These are phyloP conservation scores for Notothenia rossii DNA, from an alignment of 2,113 vertebrate genomes.

Conservation along the genomic window DNA sequence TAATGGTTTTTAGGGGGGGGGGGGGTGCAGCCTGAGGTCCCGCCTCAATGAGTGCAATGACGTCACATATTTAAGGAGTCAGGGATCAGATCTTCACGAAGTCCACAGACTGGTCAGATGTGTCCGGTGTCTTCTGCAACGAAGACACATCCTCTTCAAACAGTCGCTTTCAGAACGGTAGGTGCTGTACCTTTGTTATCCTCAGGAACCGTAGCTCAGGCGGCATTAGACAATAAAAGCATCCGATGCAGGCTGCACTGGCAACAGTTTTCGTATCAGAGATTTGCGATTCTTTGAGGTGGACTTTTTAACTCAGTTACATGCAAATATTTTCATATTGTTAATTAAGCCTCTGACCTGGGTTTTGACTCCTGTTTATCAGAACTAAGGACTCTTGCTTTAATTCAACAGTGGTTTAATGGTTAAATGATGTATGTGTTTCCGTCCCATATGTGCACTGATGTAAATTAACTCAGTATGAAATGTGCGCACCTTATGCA, in stretches of 20 bases:
- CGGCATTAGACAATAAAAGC: neutral
- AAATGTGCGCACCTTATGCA: neutral
- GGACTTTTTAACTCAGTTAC: neutral
- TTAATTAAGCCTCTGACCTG: neutral
- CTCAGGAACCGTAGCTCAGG: neutral
- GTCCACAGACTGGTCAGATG: conserved; percentile 4
- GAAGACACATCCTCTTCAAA: neutral
- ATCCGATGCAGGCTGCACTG: neutral
- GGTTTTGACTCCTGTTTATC: neutral
- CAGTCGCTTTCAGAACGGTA: neutral
- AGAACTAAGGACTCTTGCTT: neutral
- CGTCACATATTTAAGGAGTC: conserved; percentile 60
- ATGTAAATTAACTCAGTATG: neutral
- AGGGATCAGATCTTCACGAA: neutral
- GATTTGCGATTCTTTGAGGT: neutral
- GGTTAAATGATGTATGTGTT: neutral
- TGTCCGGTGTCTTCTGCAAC: neutral
- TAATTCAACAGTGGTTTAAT: neutral
- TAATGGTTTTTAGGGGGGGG: neutral
- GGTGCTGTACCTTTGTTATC: conserved; percentile 33
- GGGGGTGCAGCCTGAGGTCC: neutral
- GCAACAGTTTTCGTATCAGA: neutral
- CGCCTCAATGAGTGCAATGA: conserved; percentile 48
- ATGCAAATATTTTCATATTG: neutral
- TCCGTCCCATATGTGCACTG: neutral